Evolutionary conservation across 2,888 invertebrate species (phyloP).

Genomic region (Calameuta filiformis): DNA sequence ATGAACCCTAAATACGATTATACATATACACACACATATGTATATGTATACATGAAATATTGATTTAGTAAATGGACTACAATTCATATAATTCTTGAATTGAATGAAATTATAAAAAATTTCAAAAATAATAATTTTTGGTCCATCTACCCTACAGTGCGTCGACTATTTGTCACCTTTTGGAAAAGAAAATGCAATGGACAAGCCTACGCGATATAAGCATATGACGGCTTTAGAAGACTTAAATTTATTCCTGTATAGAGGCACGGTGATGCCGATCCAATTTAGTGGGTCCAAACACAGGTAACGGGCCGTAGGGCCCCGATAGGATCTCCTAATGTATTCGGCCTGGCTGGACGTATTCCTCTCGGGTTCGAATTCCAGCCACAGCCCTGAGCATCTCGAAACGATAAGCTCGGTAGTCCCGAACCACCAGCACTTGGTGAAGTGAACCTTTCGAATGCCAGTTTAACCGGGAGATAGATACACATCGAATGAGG

Average conservation of each 20-base stretch:
- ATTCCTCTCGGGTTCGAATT: conserved; percentile 20
- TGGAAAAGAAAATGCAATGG: background rate
- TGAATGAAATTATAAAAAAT: background rate
- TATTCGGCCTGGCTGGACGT: conserved; percentile 13
- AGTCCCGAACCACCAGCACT: conserved; percentile 32
- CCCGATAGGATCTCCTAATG: conserved; percentile 27
- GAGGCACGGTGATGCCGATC: conserved; percentile 34
- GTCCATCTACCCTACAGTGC: background rate
- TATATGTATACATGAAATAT: too few relatives aligned
- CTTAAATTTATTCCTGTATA: conserved; percentile 2
- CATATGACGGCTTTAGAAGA: background rate
- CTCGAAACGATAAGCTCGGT: conserved; percentile 23
- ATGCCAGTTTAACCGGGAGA: background rate
- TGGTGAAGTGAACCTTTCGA: background rate
- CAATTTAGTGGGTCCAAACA: conserved; percentile 47
- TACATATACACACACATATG: too few relatives aligned
- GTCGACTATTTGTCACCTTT: background rate
- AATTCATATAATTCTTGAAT: too few relatives aligned
- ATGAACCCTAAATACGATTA: too few relatives aligned
- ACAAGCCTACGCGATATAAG: background rate
- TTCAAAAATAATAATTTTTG: background rate
- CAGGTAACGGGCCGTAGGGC: conserved; percentile 40
- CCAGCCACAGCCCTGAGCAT: conserved; percentile 20
- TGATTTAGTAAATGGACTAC: too few relatives aligned
- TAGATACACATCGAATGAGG: background rate